Percentiles rank a stretch among this genome's conserved stretches.
phyloP scores from a whole-genome alignment of 2,113 vertebrate genomes.

The Pomatostomus ruficeps region DNA sequence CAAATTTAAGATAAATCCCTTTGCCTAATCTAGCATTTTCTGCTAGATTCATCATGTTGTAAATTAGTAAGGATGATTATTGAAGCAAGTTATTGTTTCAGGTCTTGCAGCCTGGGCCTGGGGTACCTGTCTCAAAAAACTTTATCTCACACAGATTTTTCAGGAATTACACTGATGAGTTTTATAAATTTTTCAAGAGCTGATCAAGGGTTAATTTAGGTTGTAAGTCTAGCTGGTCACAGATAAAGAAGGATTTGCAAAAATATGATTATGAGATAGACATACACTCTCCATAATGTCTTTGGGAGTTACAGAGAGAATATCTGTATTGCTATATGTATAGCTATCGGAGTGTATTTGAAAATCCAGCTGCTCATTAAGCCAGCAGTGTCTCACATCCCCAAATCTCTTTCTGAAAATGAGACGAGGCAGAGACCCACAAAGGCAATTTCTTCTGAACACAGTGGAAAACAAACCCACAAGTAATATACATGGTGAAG shows the following conservation, averaged over 20 bases:
- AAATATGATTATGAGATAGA: background rate
- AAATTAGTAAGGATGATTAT: background rate
- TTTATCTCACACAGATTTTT: background rate
- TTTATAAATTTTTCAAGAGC: background rate
- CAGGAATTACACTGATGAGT: background rate
- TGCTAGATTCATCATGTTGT: background rate
- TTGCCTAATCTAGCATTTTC: background rate
- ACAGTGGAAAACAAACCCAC: background rate
- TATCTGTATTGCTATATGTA: background rate
- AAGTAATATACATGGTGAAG: background rate
- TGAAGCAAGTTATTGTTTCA: background rate
- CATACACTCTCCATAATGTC: background rate
- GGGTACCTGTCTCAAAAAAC: background rate
- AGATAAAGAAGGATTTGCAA: background rate
- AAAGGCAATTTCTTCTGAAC: accelerated
- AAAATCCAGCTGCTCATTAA: background rate
- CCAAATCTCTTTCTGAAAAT: background rate
- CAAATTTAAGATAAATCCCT: background rate
- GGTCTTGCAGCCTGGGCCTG: background rate
- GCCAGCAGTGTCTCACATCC: background rate
- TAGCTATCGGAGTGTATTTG: background rate
- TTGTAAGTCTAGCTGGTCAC: background rate
- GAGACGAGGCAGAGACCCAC: background rate
- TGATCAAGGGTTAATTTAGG: background rate
- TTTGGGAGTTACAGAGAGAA: background rate